Evolutionary conservation across 2,797 vertebrate species (phyloP).

Genomic region (Urophycis tenuis): DNA sequence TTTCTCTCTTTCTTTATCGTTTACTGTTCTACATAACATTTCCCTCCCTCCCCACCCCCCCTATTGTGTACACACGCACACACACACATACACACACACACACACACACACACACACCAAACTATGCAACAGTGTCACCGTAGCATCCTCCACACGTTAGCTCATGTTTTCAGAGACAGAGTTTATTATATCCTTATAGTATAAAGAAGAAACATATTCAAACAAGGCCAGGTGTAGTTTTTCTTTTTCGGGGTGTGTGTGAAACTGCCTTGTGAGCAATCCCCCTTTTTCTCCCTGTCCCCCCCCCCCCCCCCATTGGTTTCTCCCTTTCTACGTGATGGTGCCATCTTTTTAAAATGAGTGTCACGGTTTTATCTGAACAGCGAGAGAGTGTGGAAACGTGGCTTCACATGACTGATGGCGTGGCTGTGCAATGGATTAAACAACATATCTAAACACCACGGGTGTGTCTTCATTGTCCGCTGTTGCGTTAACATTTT

Average conservation of each 20-base stretch:
- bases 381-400: constrained; percentile 39
- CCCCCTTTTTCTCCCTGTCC: background rate
- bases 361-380: constrained; percentile 58
- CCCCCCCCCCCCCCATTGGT: constrained; percentile 27
- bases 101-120: constrained; percentile 17
- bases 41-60: background rate
- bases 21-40: background rate
- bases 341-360: constrained; percentile 66
- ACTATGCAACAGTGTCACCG: constrained; percentile 67
- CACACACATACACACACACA: background rate
- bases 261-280: constrained; percentile 40
- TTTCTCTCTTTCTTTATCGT: background rate
- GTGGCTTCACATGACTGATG: constrained; percentile 44
- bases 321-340: constrained; percentile 52
- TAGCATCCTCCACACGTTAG: constrained; percentile 47
- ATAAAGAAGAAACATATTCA: constrained; percentile 42
- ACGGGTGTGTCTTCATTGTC: constrained; percentile 30
- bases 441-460: constrained; percentile 42
- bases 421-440: constrained; percentile 55
- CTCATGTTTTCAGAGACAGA: constrained; percentile 48
- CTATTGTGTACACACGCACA: constrained; percentile 25
- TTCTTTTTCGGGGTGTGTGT: constrained; percentile 35
- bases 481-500: background rate
- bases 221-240: constrained; percentile 55
- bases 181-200: constrained; percentile 60